Conservation (phyloP, 2,113 vertebrate species). For the Mesoclemmys tuberculata region DNA sequence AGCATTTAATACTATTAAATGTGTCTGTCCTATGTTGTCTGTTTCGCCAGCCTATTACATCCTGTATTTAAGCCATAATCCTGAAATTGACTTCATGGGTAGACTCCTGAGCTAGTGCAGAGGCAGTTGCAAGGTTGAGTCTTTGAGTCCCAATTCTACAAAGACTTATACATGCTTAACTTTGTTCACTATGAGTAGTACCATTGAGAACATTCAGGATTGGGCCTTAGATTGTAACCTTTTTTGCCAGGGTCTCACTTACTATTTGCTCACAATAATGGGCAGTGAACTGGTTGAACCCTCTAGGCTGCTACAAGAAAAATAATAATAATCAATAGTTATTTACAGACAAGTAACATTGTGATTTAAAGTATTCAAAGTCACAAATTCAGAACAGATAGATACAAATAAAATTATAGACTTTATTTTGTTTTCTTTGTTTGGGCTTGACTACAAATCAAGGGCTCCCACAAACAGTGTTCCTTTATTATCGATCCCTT, state of each 20-base stretch:
- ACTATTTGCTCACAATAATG: background rate
- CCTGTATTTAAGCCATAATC: background rate
- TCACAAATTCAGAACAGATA: background rate
- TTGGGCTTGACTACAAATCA: background rate
- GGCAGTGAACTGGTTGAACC: background rate
- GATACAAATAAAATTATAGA: background rate
- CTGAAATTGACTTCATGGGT: background rate
- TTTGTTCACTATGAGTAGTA: background rate
- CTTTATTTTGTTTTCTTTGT: background rate
- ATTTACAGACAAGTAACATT: background rate
- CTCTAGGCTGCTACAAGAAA: background rate
- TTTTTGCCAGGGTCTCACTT: background rate
- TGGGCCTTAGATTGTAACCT: background rate
- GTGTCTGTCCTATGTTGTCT: background rate
- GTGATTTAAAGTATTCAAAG: background rate
- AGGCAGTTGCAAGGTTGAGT: background rate
- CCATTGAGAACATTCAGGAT: background rate
- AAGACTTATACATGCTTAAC: background rate
- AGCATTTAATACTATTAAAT: background rate
- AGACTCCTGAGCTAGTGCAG: background rate
- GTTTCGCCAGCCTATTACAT: background rate
- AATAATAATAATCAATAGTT: background rate
- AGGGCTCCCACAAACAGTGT: background rate
- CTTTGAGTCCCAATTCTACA: background rate
- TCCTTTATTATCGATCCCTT: background rate